phyloP scores from a whole-genome alignment of 2,113 vertebrate genomes.

The Anser brachyrhynchus region DNA sequence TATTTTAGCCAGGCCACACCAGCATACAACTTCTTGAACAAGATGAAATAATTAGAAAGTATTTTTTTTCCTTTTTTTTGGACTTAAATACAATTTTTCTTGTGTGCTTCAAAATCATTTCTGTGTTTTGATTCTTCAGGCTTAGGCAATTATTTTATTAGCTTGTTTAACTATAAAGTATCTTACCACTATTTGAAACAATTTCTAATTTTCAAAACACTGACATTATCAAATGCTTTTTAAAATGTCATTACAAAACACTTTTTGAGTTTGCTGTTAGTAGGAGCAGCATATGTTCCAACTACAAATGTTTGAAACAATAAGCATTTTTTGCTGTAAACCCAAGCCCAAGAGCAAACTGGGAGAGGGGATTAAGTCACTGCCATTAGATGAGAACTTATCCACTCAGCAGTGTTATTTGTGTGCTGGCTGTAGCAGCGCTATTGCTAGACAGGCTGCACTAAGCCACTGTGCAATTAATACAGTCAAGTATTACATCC shows the following conservation, averaged over 20 bases:
- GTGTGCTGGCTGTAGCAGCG: background rate
- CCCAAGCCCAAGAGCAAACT: background rate
- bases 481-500: background rate
- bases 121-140: background rate
- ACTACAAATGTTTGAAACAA: background rate
- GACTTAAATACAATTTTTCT: background rate
- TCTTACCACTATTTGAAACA: background rate
- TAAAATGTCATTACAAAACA: background rate
- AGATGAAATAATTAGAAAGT: background rate
- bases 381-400: constrained; percentile 27
- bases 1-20: background rate
- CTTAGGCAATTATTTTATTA: background rate
- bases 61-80: background rate
- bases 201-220: background rate
- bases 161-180: background rate
- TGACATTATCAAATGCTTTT: background rate
- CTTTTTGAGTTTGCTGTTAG: background rate
- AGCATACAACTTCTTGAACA: background rate
- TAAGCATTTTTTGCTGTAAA: constrained; percentile 15
- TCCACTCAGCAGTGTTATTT: background rate
- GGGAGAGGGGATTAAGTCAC: constrained; percentile 8
- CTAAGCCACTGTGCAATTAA: constrained; percentile 29
- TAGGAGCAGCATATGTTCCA: background rate
- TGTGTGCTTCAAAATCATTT: background rate
- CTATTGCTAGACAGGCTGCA: background rate